Base-by-base conservation (phyloP, 1,140 invertebrate genomes). In the Listronotus oregonensis region DNA sequence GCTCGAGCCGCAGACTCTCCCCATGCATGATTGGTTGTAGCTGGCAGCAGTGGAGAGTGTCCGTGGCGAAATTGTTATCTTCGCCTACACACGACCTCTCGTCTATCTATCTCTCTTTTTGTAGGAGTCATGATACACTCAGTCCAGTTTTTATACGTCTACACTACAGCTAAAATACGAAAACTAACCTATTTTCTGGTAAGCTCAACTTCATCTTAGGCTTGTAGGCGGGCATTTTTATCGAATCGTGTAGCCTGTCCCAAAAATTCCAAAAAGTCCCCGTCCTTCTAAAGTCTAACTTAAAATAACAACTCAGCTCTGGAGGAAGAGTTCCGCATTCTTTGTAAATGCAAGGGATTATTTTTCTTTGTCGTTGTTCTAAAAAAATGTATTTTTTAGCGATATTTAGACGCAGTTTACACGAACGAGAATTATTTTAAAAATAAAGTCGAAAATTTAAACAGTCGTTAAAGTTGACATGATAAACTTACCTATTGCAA, bases 301-400 rank as follows among this genome's bases (percentile, higher is more conserved):
- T 80, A 68, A 76, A 83, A 73, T 80, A 84, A 75, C 78, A 86
- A 55, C 67, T 79, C 44, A 90, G 75, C 51, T 86, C 83, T 56
- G 77, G 73, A 32, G 88, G 88, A 54, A 89, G 71, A 10, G 44
- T 17, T 56, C 79, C 69, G 71, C 86, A 86, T 18, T 74, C 71
- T 70, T 86, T 79, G 68, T 87, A 89, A 18, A 89, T 67, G 67
- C 85, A 86, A 2, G 88, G 88, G 65, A 90, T 83, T 27, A 90
- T 85, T 79, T 89, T 90, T 50, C 87, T 77, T 60, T 78, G 73
- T 17, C 75, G 62, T 73, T 82, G 80, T 67, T 85, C 85, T 87
- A 67, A 27, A 27, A 27, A 27, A 27, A 27, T n/a, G n/a, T n/a
- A 27, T 27, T 27, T 27, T 27, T 27, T 27, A 3, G 21, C 1